These are phyloP conservation scores for Drosophila ambigua DNA, from an alignment of 1,140 invertebrate genomes.

Conservation along the genomic window DNA sequence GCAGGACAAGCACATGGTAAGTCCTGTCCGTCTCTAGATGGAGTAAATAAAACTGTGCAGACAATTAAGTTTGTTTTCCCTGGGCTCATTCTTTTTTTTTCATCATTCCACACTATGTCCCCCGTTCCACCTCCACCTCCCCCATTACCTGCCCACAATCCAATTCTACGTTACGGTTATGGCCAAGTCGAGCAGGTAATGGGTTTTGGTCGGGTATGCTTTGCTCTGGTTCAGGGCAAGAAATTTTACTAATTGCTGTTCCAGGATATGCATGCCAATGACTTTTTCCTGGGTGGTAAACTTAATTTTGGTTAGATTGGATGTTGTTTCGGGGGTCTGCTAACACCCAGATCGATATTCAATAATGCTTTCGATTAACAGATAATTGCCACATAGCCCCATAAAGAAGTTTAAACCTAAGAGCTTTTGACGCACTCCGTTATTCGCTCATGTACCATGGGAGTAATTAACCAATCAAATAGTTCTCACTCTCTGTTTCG, in stretches of 20 bases:
- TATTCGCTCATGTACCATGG: no score
- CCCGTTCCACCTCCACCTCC: no score
- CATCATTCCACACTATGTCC: constrained; percentile 26
- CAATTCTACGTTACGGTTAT: constrained; percentile 59
- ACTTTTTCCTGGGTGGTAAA: constrained; percentile 14
- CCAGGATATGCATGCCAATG: constrained; percentile 31
- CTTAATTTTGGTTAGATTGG: constrained; percentile 17
- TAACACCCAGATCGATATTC: no score
- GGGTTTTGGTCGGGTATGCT: constrained; percentile 13
- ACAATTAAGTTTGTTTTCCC: constrained; percentile 79
- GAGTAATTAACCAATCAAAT: no score
- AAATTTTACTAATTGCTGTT: constrained; percentile 76
- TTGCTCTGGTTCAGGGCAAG: constrained; percentile 35
- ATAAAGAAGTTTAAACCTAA: no score
- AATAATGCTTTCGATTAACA: no score
- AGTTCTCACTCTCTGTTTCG: no score
- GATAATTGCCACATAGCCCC: no score
- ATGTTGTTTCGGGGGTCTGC: no score
- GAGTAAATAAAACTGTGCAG: constrained; percentile 79
- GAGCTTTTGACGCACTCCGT: no score
- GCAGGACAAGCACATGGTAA: constrained; percentile 58
- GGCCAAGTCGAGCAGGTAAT: constrained; percentile 39
- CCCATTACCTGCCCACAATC: not conserved
- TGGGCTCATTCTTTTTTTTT: constrained; percentile 49
- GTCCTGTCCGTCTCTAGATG: constrained; percentile 34